phyloP scores from a whole-genome alignment of 1,140 invertebrate species.

The Drosophila novamexicana region DNA sequence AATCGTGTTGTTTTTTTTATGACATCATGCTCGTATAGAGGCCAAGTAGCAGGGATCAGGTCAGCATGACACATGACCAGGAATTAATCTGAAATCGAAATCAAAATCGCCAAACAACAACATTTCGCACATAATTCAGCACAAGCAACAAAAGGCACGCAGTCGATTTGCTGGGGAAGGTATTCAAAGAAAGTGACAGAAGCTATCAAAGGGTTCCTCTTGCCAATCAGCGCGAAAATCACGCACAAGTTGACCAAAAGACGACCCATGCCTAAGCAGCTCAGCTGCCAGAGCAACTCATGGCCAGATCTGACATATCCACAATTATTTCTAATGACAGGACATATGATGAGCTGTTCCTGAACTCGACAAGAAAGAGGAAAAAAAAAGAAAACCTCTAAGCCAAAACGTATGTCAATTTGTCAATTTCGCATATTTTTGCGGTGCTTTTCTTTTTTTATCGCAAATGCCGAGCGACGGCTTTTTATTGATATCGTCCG shows the following conservation, averaged over 20 bases:
- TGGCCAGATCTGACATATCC: slow-evolving; percentile 39
- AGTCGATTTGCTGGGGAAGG: background rate
- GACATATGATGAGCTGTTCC: slow-evolving; percentile 55
- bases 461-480: slow-evolving; percentile 57
- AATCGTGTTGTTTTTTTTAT: slow-evolving; percentile 39
- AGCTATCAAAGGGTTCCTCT: slow-evolving; percentile 49
- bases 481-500: slow-evolving; percentile 81
- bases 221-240: slow-evolving; percentile 63
- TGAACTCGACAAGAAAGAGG: background rate
- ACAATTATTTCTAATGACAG: slow-evolving; percentile 78
- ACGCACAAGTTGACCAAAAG: slow-evolving; percentile 55
- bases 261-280: slow-evolving; percentile 49
- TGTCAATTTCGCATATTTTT: slow-evolving; percentile 78
- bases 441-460: slow-evolving; percentile 41
- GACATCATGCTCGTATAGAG: slow-evolving; percentile 18
- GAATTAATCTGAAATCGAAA: slow-evolving; percentile 58
- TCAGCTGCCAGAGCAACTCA: slow-evolving; percentile 36
- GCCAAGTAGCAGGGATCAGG: background rate
- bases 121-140: slow-evolving; percentile 67
- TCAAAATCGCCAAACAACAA: slow-evolving; percentile 36
- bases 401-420: slow-evolving; percentile 79
- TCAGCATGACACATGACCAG: slow-evolving; percentile 50
- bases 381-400: slow-evolving; percentile 22
- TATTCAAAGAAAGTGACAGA: slow-evolving; percentile 1
- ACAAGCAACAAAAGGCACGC: slow-evolving; percentile 50